These are phyloP conservation scores for Lampropteryx suffumata DNA, from an alignment of 2,888 invertebrate genomes.

Conservation along the genomic window DNA sequence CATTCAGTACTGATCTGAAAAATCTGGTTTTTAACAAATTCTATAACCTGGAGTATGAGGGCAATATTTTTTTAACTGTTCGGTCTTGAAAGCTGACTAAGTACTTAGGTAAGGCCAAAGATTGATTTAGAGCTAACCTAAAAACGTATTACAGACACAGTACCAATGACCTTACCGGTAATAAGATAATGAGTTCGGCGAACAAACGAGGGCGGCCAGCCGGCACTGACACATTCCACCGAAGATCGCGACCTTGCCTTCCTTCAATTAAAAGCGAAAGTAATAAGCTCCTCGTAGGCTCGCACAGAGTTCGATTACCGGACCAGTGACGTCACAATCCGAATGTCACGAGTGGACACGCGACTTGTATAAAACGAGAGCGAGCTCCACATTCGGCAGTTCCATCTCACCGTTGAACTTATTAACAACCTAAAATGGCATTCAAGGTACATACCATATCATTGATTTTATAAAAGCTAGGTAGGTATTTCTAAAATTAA, in stretches of 20 bases:
- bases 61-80: too few relatives aligned
- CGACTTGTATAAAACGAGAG: conserved; percentile 59
- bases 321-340: conserved; percentile 58
- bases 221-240: conserved; percentile 41
- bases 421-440: conserved; percentile 60
- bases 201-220: conserved; percentile 17
- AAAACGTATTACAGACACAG: conserved; percentile 9
- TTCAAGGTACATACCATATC: conserved; percentile 55
- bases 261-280: conserved; percentile 70
- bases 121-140: conserved; percentile 25
- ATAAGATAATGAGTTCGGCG: conserved; percentile 29
- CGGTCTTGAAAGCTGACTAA: too few relatives aligned
- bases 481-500: neutral
- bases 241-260: conserved; percentile 62
- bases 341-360: conserved; percentile 53
- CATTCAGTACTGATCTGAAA: too few relatives aligned
- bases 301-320: conserved; percentile 53
- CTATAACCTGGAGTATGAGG: too few relatives aligned
- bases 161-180: conserved; percentile 26
- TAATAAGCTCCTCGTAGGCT: conserved; percentile 49
- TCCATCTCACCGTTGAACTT: conserved; percentile 52
- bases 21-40: too few relatives aligned
- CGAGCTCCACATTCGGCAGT: conserved; percentile 52
- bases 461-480: neutral
- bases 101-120: conserved; percentile 6